Conservation (phyloP, 2,888 invertebrate species). For the Lamellibrachia satsuma region DNA sequence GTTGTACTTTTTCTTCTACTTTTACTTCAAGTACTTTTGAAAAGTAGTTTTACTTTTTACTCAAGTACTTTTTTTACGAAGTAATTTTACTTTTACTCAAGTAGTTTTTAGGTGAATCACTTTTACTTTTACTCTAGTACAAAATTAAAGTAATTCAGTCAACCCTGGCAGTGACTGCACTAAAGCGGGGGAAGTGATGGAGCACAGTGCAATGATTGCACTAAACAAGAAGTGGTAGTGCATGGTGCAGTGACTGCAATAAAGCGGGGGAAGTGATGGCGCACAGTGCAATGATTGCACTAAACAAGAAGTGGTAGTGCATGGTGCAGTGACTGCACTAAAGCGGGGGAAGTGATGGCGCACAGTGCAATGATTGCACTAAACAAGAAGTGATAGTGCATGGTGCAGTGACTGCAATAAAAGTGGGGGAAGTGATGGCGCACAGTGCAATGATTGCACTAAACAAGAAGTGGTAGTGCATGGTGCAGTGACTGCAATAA, state of each 20-base stretch:
- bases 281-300: not conserved
- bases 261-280: not conserved
- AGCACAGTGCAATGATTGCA: not conserved
- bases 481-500: not conserved
- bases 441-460: not conserved
- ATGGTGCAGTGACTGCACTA: not conserved
- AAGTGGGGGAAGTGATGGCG: not conserved
- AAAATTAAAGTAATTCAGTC: too few relatives aligned
- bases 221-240: too few relatives aligned
- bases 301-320: too few relatives aligned
- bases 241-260: not conserved
- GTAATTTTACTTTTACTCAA: too few relatives aligned
- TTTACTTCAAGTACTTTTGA: too few relatives aligned
- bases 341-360: not conserved
- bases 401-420: not conserved
- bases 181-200: not conserved
- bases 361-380: not conserved
- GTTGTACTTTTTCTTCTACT: too few relatives aligned
- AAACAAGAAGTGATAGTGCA: too few relatives aligned
- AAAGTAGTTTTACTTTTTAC: too few relatives aligned
- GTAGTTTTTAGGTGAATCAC: too few relatives aligned
- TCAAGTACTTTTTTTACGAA: too few relatives aligned
- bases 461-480: not conserved
- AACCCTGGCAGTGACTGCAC: too few relatives aligned
- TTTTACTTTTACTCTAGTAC: too few relatives aligned